Evolutionary conservation across 2,888 invertebrate species (phyloP).

Genomic region (Cheilosia soror): DNA sequence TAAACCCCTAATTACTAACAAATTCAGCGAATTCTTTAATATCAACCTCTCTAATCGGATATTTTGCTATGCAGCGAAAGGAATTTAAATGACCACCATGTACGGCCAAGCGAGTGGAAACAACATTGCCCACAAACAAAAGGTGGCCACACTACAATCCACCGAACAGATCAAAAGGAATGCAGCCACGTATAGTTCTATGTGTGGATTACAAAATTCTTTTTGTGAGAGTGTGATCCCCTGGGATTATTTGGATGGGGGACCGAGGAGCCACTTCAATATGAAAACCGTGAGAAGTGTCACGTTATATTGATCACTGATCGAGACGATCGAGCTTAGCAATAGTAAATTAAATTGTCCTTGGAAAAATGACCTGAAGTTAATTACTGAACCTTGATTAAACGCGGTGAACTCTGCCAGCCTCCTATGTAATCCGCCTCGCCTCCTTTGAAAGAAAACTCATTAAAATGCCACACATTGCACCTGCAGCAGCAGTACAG

Average conservation of each 20-base stretch:
- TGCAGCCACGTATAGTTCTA: conserved; percentile 31
- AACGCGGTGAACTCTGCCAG: conserved; percentile 5
- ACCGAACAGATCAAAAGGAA: conserved; percentile 43
- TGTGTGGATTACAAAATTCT: conserved; percentile 56
- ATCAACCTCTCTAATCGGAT: conserved; percentile 53
- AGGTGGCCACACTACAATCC: conserved; percentile 42
- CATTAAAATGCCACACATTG: conserved; percentile 58
- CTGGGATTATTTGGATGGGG: conserved; percentile 22
- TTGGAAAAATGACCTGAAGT: conserved; percentile 49
- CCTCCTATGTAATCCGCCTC: neutral
- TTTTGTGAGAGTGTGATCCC: conserved; percentile 18
- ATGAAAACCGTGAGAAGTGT: conserved; percentile 51
- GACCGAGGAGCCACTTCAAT: conserved; percentile 18
- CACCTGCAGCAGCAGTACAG: conserved; percentile 55
- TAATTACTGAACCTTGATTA: conserved; percentile 37
- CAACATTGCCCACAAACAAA: conserved; percentile 42
- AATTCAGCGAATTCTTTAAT: conserved; percentile 54
- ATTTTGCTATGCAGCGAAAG: conserved; percentile 41
- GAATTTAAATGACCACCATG: conserved; percentile 72
- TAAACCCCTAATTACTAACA: conserved; percentile 56
- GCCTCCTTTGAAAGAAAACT: conserved; percentile 14
- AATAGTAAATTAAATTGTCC: conserved; percentile 55
- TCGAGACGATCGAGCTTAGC: conserved; percentile 17
- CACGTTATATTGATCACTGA: conserved; percentile 34
- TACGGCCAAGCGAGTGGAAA: conserved; percentile 36